Evolutionary conservation across 92 coral and sea anemone species (phyloP).

Genomic region (Bergia sp.): DNA sequence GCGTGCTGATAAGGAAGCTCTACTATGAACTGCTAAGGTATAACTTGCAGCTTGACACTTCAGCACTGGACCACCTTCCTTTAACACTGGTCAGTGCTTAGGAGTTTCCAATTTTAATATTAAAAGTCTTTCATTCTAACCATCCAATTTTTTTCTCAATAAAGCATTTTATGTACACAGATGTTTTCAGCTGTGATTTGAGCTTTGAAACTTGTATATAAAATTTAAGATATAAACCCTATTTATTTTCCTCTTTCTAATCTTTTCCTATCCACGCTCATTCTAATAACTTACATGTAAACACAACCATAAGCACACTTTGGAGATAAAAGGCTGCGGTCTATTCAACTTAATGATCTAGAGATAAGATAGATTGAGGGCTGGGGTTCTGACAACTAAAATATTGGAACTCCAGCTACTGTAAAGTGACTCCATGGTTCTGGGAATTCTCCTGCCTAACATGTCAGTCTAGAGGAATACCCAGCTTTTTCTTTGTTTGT

Average conservation of each 20-base stretch:
- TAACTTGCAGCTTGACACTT: not conserved
- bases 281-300: no score
- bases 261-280: no score
- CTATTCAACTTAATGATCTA: no score
- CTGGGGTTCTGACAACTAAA: no score
- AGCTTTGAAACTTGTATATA: not conserved
- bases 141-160: not conserved
- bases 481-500: not conserved
- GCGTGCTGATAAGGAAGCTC: conserved; percentile 34
- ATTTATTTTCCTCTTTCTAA: no score
- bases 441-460: no score
- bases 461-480: not conserved
- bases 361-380: no score
- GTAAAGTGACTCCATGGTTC: no score
- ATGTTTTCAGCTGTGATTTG: not conserved
- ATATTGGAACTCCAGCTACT: no score
- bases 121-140: not conserved
- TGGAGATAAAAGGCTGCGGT: no score
- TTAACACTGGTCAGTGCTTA: not conserved
- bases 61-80: not conserved
- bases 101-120: not conserved
- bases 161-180: not conserved
- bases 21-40: conserved; percentile 40
- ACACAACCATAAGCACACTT: no score
- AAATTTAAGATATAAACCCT: not conserved